These are phyloP conservation scores for Micromussa lordhowensis DNA, from an alignment of 92 coral and sea anemone species.

Conservation along the genomic window DNA sequence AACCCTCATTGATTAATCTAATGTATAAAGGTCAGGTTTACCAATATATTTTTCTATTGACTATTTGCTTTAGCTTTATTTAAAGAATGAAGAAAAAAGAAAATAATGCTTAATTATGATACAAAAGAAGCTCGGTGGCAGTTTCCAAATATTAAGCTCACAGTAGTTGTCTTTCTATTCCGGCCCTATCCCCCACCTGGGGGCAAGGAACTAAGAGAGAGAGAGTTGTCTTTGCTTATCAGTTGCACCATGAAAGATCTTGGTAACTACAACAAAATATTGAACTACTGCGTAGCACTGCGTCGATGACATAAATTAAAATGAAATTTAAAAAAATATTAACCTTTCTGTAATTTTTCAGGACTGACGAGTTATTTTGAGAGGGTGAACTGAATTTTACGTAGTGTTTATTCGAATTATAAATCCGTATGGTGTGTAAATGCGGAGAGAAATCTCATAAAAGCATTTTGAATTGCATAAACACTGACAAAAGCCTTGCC, in stretches of 20 bases:
- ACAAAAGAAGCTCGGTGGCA: background rate
- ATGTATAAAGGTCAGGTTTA: background rate
- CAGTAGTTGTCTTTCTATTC: no score
- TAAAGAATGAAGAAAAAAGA: background rate
- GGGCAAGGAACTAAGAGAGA: no score
- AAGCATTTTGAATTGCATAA: background rate
- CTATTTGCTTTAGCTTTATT: background rate
- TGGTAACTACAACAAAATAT: no score
- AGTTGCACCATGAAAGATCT: no score
- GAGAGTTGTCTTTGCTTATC: no score
- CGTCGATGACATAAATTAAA: no score
- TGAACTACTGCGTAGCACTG: no score
- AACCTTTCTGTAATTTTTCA: no score
- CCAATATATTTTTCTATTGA: background rate
- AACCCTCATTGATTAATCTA: background rate
- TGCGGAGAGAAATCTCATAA: background rate
- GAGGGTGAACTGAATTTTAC: background rate
- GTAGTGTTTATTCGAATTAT: background rate
- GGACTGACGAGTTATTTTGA: background rate
- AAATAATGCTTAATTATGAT: background rate
- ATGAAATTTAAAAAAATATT: no score
- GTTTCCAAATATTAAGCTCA: background rate
- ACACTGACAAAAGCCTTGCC: background rate
- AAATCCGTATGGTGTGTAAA: background rate
- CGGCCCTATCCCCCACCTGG: no score